A percentile compares a stretch with the other conserved stretches of the same genome.
These are phyloP conservation scores for Sebastolobus altivelis DNA, from an alignment of 2,797 vertebrate species.

Conservation along the genomic window DNA sequence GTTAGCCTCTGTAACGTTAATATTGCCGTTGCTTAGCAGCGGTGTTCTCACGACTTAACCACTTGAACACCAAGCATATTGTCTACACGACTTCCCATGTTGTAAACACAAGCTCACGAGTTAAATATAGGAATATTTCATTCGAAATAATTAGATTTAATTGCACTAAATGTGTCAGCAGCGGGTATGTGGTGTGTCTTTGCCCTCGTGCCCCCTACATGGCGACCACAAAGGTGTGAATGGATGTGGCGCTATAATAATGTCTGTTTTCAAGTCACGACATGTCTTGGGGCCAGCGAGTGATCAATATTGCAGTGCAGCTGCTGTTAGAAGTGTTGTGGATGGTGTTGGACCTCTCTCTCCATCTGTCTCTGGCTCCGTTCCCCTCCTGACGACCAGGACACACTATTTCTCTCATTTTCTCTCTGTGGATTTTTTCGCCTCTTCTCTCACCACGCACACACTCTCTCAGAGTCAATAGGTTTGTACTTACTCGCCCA, in stretches of 20 bases:
- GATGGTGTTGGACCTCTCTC: constrained; percentile 12
- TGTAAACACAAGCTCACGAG: no score
- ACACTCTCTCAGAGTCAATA: constrained; percentile 44
- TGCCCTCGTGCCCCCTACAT: not conserved
- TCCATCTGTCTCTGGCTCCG: constrained; percentile 6
- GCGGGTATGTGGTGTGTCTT: not conserved
- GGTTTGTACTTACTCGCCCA: constrained; percentile 40
- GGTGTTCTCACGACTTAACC: no score
- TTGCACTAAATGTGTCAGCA: not conserved
- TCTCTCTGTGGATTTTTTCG: not conserved
- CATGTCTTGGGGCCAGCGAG: constrained; percentile 26
- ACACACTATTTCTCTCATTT: constrained; percentile 6
- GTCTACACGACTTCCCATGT: no score
- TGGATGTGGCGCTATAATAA: constrained; percentile 32
- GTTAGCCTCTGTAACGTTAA: no score
- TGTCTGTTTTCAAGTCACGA: constrained; percentile 36
- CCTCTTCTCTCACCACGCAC: not conserved
- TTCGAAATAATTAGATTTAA: not conserved
- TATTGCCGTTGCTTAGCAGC: no score
- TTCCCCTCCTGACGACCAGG: constrained; percentile 16
- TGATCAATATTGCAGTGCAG: constrained; percentile 41
- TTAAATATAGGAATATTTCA: not conserved
- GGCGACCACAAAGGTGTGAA: constrained; percentile 12
- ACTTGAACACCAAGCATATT: no score
- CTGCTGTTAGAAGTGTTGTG: constrained; percentile 33